Percentiles rank a stretch among this genome's conserved stretches.
Evolutionary conservation across 2,888 invertebrate species (phyloP).

Genomic region (Apodemia hepburni): DNA sequence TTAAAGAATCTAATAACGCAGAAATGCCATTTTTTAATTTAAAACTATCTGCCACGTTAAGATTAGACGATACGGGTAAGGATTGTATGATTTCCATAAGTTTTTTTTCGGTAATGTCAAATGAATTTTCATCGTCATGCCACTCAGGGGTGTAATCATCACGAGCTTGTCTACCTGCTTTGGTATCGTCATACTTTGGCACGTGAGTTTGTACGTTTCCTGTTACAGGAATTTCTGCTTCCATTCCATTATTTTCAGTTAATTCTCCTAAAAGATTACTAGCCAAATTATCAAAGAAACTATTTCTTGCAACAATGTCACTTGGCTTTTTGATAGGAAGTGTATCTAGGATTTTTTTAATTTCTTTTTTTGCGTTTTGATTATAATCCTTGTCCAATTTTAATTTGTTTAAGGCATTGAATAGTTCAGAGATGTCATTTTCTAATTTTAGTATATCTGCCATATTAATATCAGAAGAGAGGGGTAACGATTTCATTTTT

Average conservation of each 20-base stretch:
- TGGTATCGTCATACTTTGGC: no score
- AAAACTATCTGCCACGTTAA: conserved; percentile 13
- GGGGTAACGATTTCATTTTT: no score
- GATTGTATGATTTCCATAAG: no score
- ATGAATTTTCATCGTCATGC: no score
- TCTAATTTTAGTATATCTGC: conserved; percentile 20
- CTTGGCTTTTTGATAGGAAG: conserved; percentile 24
- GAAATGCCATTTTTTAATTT: conserved; percentile 15
- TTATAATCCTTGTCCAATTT: conserved; percentile 20
- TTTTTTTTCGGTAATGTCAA: no score
- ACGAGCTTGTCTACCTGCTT: no score
- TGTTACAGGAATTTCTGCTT: no score
- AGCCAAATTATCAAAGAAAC: conserved; percentile 17
- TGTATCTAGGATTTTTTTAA: conserved; percentile 19
- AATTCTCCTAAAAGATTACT: conserved; percentile 11
- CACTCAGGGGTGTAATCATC: no score
- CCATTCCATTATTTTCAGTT: no score
- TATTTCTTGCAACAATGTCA: conserved; percentile 16
- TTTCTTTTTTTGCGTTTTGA: conserved; percentile 23
- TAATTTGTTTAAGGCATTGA: conserved; percentile 18
- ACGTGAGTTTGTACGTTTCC: no score
- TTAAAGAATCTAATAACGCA: conserved; percentile 19
- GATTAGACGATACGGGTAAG: no score
- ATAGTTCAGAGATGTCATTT: conserved; percentile 10
- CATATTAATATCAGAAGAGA: not conserved